Base-by-base conservation (phyloP, 1,140 invertebrate species). In the Drosophila setifemur region DNA sequence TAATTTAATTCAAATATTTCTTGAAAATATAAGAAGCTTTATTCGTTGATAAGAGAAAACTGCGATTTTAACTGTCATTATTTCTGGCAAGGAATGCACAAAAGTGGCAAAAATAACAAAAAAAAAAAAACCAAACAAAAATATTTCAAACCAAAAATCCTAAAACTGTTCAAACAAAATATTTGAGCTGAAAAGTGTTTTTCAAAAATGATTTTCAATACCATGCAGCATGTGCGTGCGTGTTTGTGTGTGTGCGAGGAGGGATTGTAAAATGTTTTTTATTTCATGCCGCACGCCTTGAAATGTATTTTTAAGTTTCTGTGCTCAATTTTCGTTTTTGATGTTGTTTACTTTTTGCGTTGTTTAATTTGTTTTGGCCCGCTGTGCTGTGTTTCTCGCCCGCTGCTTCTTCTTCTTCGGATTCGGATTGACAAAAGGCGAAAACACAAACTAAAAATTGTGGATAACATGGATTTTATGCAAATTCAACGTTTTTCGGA, bases 231-330 rank as follows among this genome's bases (percentile, higher is more conserved):
- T 29, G 33, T 39, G 31, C 33, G 31, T 42, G 35, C 29, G 14
- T 48, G 49, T 63, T 39, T 40, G 57, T 44, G 37, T 31, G 61
- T 37, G 48, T 21, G 18, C 21, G 45, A n/a, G n/a, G n/a, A n/a
- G n/a, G n/a, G n/a, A 50, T 63, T 74, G 47, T 71, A 68, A 69
- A 55, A 42, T 45, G 44, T 81, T 61, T 71, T 79, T 83, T 73
- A 78, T 74, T 78, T 73, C 60, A 83, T 71, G 31, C 67, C 63
- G 39, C 50, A 54, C 78, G 75, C 79, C 81, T 85, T 86, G 81
- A 85, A 86, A 86, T 79, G 47, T 85, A 85, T 85, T 85, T 85
- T 86, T 85, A 85, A 85, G 74, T 85, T 79, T 85, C 50, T 74
- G 75, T 79, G 72, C 79, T 66, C 81, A 85, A 72, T 72, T 61